Conservation (phyloP, 2,797 vertebrate genomes). For the Limosa lapponica region DNA sequence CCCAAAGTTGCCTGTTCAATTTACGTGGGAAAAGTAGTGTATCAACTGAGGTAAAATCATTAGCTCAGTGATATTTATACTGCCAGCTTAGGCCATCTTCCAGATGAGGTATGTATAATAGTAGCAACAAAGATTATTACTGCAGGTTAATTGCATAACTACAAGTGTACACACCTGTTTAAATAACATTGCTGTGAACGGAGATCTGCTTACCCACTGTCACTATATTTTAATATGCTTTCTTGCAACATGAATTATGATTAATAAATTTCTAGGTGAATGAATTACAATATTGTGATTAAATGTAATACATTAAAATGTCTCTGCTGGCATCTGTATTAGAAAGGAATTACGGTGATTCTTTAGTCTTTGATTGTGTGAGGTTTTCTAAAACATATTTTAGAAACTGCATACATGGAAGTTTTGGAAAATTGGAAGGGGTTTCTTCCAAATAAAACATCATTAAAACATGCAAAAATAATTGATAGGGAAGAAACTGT, state of each 20-base stretch:
- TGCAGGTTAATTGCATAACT: constrained; percentile 41
- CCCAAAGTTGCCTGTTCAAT: not conserved
- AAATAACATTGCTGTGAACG: not conserved
- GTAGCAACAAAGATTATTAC: constrained; percentile 14
- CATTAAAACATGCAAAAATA: not conserved
- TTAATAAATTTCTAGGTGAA: constrained; percentile 67
- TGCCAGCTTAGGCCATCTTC: not conserved
- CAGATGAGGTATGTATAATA: not conserved
- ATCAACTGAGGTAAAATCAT: constrained; percentile 1
- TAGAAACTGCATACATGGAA: not conserved
- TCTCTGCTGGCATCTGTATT: not conserved
- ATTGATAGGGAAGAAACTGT: not conserved
- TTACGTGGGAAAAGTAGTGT: not conserved
- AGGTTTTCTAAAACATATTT: not conserved
- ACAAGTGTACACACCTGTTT: not conserved
- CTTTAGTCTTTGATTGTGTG: not conserved
- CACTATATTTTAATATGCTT: constrained; percentile 19
- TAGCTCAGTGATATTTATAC: constrained; percentile 37
- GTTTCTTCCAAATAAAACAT: not conserved
- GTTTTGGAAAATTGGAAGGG: not conserved
- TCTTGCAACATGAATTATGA: constrained; percentile 46
- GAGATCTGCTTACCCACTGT: not conserved
- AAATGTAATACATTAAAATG: constrained; percentile 32
- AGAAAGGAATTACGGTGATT: constrained; percentile 1
- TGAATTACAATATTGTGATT: constrained; percentile 50